Conservation (phyloP, 2,113 vertebrate genomes). For the Proteles cristata region DNA sequence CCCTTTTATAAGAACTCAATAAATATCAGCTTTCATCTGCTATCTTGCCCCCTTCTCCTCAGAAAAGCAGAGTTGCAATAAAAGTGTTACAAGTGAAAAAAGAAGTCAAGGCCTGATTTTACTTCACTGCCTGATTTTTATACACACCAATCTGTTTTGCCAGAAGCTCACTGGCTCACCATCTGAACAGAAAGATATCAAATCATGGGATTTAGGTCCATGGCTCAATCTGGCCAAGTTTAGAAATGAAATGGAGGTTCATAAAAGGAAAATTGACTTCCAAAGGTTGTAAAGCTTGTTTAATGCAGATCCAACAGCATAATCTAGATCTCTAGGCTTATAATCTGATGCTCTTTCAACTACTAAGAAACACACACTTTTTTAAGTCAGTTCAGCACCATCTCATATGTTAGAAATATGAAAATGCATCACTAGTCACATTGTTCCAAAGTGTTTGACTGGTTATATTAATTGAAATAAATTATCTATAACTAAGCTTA, state of each 20-base stretch:
- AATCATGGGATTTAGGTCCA: neutral
- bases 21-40: neutral
- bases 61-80: neutral
- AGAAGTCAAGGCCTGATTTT: neutral
- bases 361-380: neutral
- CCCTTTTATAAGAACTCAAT: neutral
- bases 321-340: neutral
- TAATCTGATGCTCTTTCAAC: neutral
- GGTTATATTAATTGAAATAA: neutral
- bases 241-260: neutral
- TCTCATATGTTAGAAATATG: slow-evolving; percentile 2
- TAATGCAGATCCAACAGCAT: neutral
- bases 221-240: neutral
- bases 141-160: neutral
- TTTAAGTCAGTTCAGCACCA: neutral
- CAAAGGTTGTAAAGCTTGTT: neutral
- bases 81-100: neutral
- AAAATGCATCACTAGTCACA: neutral
- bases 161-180: neutral
- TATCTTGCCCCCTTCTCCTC: neutral
- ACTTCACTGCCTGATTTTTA: neutral
- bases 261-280: slow-evolving; percentile 26
- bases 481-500: neutral
- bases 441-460: neutral
- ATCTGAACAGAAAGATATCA: neutral